Evolutionary conservation across 2,888 invertebrate genomes (phyloP).

Genomic region (Caenorhabditis japonica): DNA sequence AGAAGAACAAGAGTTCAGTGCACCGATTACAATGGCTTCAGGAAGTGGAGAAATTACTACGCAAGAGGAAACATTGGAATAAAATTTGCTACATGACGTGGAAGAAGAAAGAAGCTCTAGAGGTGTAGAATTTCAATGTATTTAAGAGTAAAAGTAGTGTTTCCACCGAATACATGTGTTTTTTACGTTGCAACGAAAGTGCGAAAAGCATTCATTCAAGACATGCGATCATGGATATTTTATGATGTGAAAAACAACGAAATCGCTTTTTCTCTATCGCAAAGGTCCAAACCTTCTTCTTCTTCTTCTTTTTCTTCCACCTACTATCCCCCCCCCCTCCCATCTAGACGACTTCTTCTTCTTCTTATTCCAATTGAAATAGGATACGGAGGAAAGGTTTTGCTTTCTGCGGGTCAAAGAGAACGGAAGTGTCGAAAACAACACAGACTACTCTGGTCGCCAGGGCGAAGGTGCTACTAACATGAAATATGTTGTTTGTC

Average conservation of each 20-base stretch:
- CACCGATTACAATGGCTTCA: slow-evolving; percentile 23
- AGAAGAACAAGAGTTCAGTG: slow-evolving; percentile 41
- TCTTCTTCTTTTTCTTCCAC: slow-evolving; percentile 23
- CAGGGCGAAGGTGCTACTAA: slow-evolving; percentile 38
- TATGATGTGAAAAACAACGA: slow-evolving; percentile 50
- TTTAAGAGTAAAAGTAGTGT: too few species aligned
- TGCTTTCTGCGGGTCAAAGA: slow-evolving; percentile 1
- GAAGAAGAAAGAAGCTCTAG: too few species aligned
- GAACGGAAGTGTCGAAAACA: slow-evolving; percentile 50
- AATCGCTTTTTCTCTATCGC: slow-evolving; percentile 8
- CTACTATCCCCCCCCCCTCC: too few species aligned
- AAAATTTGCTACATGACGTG: too few species aligned
- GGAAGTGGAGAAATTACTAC: not conserved
- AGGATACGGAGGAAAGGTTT: slow-evolving; percentile 18
- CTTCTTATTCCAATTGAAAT: slow-evolving; percentile 27
- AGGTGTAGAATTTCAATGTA: too few species aligned
- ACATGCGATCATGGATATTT: slow-evolving; percentile 54
- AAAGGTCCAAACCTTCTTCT: slow-evolving; percentile 11
- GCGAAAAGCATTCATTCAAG: slow-evolving; percentile 7
- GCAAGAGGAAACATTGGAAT: too few species aligned
- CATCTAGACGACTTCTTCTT: too few species aligned
- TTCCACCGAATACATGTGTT: slow-evolving; percentile 34
- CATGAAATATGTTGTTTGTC: slow-evolving; percentile 51
- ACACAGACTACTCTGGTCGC: slow-evolving; percentile 18
- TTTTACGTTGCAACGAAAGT: slow-evolving; percentile 28